Evolutionary conservation across 2,797 vertebrate genomes (phyloP), one percentile per base, ranked within the genome.

Genomic region (Tachyglossus aculeatus): DNA sequence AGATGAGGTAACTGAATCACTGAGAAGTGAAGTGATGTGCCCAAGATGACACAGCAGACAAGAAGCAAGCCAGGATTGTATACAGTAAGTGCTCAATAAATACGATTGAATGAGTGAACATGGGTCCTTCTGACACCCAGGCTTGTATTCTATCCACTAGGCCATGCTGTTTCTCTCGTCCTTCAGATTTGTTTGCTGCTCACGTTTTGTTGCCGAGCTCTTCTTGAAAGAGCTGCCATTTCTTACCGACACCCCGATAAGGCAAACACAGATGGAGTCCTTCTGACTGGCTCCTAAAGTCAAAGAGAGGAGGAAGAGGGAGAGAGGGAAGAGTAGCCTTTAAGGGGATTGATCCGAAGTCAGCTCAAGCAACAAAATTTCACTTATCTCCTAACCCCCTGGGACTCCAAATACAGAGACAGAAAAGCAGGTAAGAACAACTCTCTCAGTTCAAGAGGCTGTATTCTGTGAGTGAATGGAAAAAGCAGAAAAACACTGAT

Each of bases 261-360:
- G 24, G 43, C 5, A 24, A 77, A 41, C 13, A 0, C 5, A 60
- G 8, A 13, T 56, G 31, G 16, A 59, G 0, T 3, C 0, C 38
- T n/a, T 71, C 66, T 51, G 9, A 54, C 9, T 4, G 50, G 21
- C 24, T 50, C 48, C n/a, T 22, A 61, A 48, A 51, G 3, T 48
- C 29, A 45, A 25, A 5, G 40, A 36, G 22, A 52, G 11, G 4
- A 19, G 14, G 10, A 27, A 15, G 4, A 5, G 1, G 40, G 1
- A 0, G 22, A 0, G 0, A 0, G 6, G 3, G 40, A 36, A 29
- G 4, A 21, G 31, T 43, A 53, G 6, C 3, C 60, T 55, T 77
- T 36, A 37, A 21, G 15, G 12, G 60, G 68, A 2, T 44, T 40
- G 16, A n/a, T 25, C 34, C 45, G 18, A 70, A 5, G n/a, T 11